Evolutionary conservation across 2,797 vertebrate genomes (phyloP).

Genomic region (Poecilia gillii): DNA sequence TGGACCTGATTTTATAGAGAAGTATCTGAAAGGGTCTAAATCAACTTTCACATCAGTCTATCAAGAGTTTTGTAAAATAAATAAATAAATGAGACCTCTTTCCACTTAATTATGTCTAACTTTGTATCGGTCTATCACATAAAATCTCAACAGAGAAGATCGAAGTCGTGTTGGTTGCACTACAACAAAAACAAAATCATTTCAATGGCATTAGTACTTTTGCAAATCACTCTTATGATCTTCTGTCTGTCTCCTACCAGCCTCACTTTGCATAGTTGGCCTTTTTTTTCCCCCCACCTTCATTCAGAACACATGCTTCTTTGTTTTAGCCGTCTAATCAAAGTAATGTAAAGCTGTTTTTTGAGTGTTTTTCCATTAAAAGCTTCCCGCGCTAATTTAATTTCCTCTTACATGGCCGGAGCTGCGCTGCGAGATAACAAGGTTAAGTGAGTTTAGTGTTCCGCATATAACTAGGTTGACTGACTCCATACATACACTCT

Average conservation of each 20-base stretch:
- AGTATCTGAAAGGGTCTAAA: not conserved
- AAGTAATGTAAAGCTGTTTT: conserved; percentile 58
- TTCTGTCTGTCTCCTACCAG: conserved; percentile 10
- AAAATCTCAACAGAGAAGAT: not conserved
- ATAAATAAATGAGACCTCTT: not conserved
- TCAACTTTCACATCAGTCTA: not conserved
- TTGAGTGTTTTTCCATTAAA: conserved; percentile 61
- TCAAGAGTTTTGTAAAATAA: not conserved
- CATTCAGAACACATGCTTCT: conserved; percentile 19
- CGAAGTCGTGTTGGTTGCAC: not conserved
- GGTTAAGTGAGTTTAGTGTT: conserved; percentile 75
- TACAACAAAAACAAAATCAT: not conserved
- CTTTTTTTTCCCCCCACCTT: not conserved
- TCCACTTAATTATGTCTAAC: not conserved
- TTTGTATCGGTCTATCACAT: not conserved
- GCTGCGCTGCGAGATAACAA: conserved; percentile 67
- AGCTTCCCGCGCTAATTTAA: conserved; percentile 66
- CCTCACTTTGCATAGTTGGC: conserved; percentile 27
- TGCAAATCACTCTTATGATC: conserved; percentile 15
- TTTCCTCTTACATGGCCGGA: conserved; percentile 65
- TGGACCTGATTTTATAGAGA: not conserved
- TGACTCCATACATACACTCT: conserved; percentile 67
- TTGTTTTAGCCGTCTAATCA: conserved; percentile 54
- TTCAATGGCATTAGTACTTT: not conserved
- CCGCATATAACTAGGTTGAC: conserved; percentile 67